Evolutionary conservation across 2,888 invertebrate genomes (phyloP).

Genomic region (Lasioglossum pauxillum): DNA sequence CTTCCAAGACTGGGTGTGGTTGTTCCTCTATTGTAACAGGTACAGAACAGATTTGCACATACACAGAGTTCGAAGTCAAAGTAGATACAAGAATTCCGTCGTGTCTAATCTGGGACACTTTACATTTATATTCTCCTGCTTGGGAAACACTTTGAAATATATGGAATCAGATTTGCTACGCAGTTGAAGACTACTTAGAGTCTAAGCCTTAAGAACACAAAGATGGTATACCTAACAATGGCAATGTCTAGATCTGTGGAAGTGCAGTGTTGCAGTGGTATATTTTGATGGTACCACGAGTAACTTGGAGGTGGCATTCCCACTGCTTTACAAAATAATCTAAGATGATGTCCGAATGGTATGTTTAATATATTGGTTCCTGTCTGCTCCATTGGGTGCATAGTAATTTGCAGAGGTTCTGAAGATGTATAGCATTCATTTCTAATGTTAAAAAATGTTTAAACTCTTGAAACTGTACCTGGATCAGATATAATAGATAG

Average conservation of each 20-base stretch:
- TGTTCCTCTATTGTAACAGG: conserved; percentile 73
- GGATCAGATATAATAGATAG: conserved; percentile 74
- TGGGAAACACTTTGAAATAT: conserved; percentile 64
- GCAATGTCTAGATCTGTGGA: conserved; percentile 68
- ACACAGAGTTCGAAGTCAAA: conserved; percentile 65
- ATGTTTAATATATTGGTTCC: conserved; percentile 54
- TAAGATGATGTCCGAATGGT: conserved; percentile 66
- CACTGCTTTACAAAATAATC: conserved; percentile 74
- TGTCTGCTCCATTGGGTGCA: conserved; percentile 71
- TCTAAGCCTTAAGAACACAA: not conserved
- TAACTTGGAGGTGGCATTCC: conserved; percentile 80
- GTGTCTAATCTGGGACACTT: conserved; percentile 70
- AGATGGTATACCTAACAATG: conserved; percentile 68
- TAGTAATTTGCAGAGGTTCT: conserved; percentile 74
- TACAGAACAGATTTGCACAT: conserved; percentile 68
- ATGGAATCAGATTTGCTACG: conserved; percentile 7
- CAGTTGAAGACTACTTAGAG: not conserved
- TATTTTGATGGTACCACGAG: conserved; percentile 76
- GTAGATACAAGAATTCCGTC: conserved; percentile 64
- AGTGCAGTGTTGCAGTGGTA: conserved; percentile 63
- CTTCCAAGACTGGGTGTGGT: conserved; percentile 70
- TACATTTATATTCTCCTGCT: conserved; percentile 76
- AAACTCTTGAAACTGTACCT: conserved; percentile 67
- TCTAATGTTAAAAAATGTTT: not conserved
- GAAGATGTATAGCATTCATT: conserved; percentile 5